A percentile compares a stretch with the other conserved stretches of the same genome.
These are phyloP conservation scores for Gorsachius magnificus DNA, from an alignment of 2,797 vertebrate species.

Conservation along the genomic window DNA sequence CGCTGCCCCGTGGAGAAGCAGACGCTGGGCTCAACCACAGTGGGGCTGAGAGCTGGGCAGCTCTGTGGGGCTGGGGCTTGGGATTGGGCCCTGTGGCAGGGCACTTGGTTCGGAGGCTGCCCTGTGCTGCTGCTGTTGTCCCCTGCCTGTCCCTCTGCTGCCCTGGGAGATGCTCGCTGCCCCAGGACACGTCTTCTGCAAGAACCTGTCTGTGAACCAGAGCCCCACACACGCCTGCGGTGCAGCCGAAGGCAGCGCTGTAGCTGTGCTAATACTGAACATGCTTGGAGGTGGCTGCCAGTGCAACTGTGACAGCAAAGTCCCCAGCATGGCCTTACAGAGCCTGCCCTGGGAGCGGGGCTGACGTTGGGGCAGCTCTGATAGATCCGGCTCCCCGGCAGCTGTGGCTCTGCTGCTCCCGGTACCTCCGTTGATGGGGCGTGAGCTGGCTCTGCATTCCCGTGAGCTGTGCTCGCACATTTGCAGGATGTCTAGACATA, in stretches of 20 bases:
- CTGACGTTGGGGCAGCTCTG: not conserved
- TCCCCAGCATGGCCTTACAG: rapidly evolving
- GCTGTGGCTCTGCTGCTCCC: not conserved
- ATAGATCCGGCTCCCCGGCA: not conserved
- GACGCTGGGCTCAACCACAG: rapidly evolving
- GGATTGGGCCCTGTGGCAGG: rapidly evolving
- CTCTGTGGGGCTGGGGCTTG: not conserved
- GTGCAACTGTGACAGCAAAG: not conserved
- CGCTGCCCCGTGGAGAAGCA: rapidly evolving
- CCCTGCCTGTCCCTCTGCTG: not conserved
- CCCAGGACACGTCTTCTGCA: not conserved
- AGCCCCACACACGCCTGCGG: rapidly evolving
- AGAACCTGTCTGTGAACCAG: not conserved
- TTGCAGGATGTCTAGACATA: not conserved
- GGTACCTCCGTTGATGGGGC: rapidly evolving
- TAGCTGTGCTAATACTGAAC: rapidly evolving
- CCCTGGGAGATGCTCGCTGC: not conserved
- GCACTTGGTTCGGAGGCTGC: not conserved
- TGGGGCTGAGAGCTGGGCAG: not conserved
- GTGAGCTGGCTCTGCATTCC: not conserved
- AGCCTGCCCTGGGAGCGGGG: not conserved
- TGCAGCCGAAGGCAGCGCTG: not conserved
- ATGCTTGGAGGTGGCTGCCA: not conserved
- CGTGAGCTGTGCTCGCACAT: rapidly evolving
- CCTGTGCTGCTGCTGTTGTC: not conserved